A percentile compares a stretch with the other conserved stretches of the same genome.
These are phyloP conservation scores for Cydia splendana DNA, from an alignment of 1,140 invertebrate species.

Conservation along the genomic window DNA sequence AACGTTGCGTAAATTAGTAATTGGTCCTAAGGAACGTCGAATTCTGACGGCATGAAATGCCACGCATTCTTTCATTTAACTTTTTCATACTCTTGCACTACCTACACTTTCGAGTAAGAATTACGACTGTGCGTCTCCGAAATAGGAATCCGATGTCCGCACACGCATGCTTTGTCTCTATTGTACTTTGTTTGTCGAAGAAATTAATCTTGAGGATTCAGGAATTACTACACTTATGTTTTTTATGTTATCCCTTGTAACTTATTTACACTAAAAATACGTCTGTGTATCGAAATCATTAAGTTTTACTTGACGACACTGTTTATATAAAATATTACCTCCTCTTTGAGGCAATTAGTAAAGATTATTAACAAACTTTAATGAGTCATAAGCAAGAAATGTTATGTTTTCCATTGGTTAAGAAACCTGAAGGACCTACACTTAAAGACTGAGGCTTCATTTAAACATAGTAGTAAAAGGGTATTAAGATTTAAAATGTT, in stretches of 20 bases:
- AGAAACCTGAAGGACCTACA: no score
- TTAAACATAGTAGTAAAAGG: no score
- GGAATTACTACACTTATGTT: background rate
- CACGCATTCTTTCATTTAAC: slow-evolving; percentile 22
- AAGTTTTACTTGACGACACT: background rate
- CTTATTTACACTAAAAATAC: background rate
- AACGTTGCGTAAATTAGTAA: background rate
- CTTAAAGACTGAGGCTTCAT: no score
- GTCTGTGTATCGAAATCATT: background rate
- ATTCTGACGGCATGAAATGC: background rate
- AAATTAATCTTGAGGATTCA: background rate
- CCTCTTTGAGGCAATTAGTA: no score
- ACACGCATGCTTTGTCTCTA: slow-evolving; percentile 16
- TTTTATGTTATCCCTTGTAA: background rate
- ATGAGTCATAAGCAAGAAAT: no score
- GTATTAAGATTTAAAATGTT: no score
- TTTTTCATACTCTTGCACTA: background rate
- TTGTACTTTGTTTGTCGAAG: background rate
- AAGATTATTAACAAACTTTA: no score
- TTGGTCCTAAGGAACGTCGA: background rate
- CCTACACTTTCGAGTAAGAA: slow-evolving; percentile 6
- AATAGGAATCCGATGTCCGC: background rate
- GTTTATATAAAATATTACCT: no score
- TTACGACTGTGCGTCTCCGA: background rate
- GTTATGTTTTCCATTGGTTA: no score